Conservation (phyloP, 1,140 invertebrate genomes). For the Parapsyche elsis region DNA sequence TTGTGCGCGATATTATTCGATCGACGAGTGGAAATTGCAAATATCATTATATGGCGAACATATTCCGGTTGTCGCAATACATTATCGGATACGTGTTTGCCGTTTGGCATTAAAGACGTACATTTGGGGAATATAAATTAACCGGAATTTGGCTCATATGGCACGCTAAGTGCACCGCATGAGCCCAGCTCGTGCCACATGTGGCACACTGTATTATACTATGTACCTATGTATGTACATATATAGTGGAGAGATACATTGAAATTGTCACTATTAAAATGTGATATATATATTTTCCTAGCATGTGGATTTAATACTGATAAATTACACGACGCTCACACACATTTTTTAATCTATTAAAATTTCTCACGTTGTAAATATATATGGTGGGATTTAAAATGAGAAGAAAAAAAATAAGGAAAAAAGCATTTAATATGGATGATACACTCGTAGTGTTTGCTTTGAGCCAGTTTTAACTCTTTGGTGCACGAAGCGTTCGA, state of each 20-base stretch:
- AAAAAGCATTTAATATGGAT: no score
- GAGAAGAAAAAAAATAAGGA: no score
- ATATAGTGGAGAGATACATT: background rate
- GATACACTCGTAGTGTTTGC: background rate
- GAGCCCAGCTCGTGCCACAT: background rate
- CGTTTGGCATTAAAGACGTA: no score
- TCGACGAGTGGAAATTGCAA: no score
- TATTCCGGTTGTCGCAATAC: no score
- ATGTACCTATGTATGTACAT: background rate
- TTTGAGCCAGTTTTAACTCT: constrained; percentile 15
- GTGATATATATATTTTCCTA: background rate
- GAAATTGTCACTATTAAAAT: background rate
- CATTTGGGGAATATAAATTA: background rate
- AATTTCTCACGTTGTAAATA: no score
- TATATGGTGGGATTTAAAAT: no score
- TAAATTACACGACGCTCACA: background rate
- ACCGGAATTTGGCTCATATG: constrained; percentile 1
- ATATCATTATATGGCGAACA: no score
- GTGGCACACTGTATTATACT: background rate
- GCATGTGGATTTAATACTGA: background rate
- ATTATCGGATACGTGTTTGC: no score
- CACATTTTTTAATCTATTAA: background rate
- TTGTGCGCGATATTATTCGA: no score
- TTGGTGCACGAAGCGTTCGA: background rate
- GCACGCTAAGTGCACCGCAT: background rate